These are phyloP conservation scores for Cyprinodon diabolis DNA, from an alignment of 2,797 vertebrate species.

Conservation along the genomic window DNA sequence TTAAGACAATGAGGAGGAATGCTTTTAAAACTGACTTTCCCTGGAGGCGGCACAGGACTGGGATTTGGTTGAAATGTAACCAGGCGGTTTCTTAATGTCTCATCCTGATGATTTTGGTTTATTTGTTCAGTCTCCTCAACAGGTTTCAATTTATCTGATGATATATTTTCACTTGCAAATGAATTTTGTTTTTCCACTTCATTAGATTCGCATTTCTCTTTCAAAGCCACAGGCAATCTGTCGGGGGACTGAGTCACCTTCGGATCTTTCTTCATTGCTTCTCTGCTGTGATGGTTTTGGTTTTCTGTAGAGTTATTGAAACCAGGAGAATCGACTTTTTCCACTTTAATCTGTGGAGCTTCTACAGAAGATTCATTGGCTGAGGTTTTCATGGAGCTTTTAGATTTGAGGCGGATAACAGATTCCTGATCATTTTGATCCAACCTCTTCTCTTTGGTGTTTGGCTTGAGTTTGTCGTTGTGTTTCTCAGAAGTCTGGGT, in stretches of 20 bases:
- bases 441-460: constrained; percentile 37
- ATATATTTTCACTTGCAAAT: constrained; percentile 28
- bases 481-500: constrained; percentile 19
- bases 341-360: constrained; percentile 65
- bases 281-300: constrained; percentile 27
- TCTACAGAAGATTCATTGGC: constrained; percentile 26
- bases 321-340: constrained; percentile 58
- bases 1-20: constrained; percentile 75
- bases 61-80: constrained; percentile 24
- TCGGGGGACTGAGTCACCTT: constrained; percentile 47
- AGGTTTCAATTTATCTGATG: constrained; percentile 26
- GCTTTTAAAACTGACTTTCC: constrained; percentile 57
- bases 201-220: constrained; percentile 71
- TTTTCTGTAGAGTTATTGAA: constrained; percentile 18
- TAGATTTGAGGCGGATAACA: constrained; percentile 4
- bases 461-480: constrained; percentile 41
- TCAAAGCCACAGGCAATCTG: constrained; percentile 71
- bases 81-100: constrained; percentile 21
- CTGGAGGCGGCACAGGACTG: constrained; percentile 6
- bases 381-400: constrained; percentile 11
- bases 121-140: constrained; percentile 14
- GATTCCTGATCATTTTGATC: constrained; percentile 26
- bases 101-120: constrained; percentile 12
- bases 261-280: constrained; percentile 62
- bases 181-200: constrained; percentile 48